phyloP scores from a whole-genome alignment of 2,113 vertebrate species.

The Caracal caracal region DNA sequence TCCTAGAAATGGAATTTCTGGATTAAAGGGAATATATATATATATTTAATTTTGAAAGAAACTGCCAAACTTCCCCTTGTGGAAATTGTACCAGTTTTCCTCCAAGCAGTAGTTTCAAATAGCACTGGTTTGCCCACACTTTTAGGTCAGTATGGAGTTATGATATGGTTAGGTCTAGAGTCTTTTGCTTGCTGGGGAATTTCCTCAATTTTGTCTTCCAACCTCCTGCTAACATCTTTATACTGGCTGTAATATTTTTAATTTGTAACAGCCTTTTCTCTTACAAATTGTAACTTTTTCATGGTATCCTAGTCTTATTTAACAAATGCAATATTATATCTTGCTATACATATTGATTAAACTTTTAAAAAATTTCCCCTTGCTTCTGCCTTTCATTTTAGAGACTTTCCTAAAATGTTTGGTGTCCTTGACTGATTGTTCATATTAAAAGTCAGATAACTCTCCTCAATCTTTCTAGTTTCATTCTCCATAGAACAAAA shows the following conservation, averaged over 20 bases:
- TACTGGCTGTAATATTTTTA: background rate
- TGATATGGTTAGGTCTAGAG: background rate
- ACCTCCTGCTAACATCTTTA: background rate
- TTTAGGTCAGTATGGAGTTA: background rate
- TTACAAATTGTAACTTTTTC: background rate
- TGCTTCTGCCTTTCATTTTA: background rate
- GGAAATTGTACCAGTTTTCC: background rate
- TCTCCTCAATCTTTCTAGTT: background rate
- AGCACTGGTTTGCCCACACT: background rate
- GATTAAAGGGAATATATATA: background rate
- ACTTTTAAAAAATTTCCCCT: background rate
- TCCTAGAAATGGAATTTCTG: background rate
- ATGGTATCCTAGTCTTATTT: background rate
- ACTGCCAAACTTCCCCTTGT: background rate
- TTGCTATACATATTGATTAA: background rate
- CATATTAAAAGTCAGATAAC: background rate
- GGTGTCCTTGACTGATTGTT: background rate
- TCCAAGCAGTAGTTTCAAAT: background rate
- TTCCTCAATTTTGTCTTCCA: background rate
- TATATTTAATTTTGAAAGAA: slow-evolving; percentile 1
- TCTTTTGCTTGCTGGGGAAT: background rate
- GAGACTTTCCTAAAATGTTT: background rate
- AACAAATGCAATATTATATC: background rate
- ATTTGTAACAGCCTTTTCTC: background rate
- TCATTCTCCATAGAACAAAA: background rate